Conservation (phyloP, 2,888 invertebrate species). For the Chaitophorus viminalis region DNA sequence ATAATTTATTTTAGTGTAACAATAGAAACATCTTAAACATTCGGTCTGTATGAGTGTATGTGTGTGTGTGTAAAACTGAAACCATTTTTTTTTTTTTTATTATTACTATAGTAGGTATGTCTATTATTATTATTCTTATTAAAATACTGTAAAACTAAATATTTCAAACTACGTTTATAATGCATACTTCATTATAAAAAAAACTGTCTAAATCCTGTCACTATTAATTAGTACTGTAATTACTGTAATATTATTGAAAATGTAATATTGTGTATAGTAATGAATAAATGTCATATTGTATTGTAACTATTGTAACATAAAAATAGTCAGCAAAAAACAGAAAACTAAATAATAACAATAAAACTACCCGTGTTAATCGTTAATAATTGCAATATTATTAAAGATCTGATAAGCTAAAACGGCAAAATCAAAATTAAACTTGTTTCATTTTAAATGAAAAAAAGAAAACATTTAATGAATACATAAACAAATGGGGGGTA, state of each 20-base stretch:
- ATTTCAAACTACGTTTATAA: conserved; percentile 45
- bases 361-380: conserved; percentile 17
- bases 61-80: conserved; percentile 59
- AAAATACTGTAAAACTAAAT: conserved; percentile 46
- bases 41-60: conserved; percentile 40
- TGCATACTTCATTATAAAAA: conserved; percentile 9
- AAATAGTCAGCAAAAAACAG: conserved; percentile 32
- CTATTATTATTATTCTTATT: conserved; percentile 26
- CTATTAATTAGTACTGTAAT: conserved; percentile 42
- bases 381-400: conserved; percentile 26
- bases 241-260: conserved; percentile 51
- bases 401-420: conserved; percentile 39
- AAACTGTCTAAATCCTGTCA: conserved; percentile 29
- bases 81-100: conserved; percentile 52
- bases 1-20: conserved; percentile 44
- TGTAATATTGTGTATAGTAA: conserved; percentile 43
- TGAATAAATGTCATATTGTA: conserved; percentile 22
- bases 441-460: background rate
- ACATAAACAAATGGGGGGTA: background rate
- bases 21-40: conserved; percentile 47
- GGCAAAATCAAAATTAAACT: conserved; percentile 48
- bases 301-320: conserved; percentile 47
- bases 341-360: conserved; percentile 39
- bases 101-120: conserved; percentile 1
- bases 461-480: conserved; percentile 23